These are phyloP conservation scores for Pterocles burchelli DNA, from an alignment of 2,113 vertebrate genomes.

Conservation along the genomic window DNA sequence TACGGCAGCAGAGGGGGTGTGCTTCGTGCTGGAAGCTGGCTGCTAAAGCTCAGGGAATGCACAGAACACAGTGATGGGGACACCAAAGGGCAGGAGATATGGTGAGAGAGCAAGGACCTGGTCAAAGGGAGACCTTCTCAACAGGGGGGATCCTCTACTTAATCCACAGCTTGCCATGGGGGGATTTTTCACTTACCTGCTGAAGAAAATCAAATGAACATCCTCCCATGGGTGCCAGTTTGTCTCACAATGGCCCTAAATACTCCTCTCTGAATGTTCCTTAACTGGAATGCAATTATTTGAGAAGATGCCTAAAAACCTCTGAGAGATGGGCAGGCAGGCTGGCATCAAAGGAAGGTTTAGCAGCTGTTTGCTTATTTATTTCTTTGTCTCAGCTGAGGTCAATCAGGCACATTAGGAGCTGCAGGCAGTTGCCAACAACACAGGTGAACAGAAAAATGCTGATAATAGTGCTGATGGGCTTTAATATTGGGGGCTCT, in stretches of 20 bases:
- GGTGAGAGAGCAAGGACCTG: fast-evolving
- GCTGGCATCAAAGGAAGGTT: neutral
- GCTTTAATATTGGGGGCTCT: neutral
- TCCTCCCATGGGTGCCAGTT: neutral
- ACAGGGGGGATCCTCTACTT: neutral
- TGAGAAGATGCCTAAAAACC: neutral
- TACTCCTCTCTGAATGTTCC: neutral
- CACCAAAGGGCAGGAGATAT: fast-evolving
- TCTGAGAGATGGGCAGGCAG: neutral
- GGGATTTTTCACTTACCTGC: neutral
- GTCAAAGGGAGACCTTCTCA: fast-evolving
- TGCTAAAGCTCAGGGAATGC: neutral
- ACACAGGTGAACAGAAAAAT: constrained; percentile 18
- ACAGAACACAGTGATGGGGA: fast-evolving
- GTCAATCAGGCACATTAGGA: constrained; percentile 19
- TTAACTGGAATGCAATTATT: neutral
- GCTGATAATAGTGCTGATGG: neutral
- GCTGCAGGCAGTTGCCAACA: neutral
- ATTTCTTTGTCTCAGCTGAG: neutral
- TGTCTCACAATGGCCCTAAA: neutral
- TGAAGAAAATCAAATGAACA: neutral
- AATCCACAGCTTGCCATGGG: neutral
- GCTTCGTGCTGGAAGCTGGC: neutral
- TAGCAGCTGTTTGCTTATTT: neutral
- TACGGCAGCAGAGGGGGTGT: neutral